Base-by-base conservation (phyloP, 2,888 invertebrate species). In the Flexamia atlantica region DNA sequence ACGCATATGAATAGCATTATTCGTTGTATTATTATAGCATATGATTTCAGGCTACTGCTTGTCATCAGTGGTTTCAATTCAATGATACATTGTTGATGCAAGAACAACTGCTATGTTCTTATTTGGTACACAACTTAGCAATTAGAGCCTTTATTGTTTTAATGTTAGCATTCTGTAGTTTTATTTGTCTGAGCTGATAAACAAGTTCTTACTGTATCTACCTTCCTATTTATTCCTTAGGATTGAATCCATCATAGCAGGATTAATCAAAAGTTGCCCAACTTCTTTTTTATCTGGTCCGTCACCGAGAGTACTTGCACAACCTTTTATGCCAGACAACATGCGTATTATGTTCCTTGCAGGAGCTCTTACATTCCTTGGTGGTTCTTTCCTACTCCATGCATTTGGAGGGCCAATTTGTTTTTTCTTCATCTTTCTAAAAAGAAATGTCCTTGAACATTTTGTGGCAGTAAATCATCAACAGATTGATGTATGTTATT, bases 31-130 rank as follows among this genome's bases (percentile, higher is more conserved):
- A 32, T 85, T 74, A 30, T 60, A 85, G 46, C 64, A 70, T 14
- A 85, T 81, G 4, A 85, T 74, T 83, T 83, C 83, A 5, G 74
- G 85, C 36, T 85, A 83, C 60, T 85, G 76, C 23, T 85, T 85
- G 30, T 40, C 64, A 50, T 50, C 42, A 53, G 81, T 36, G 32
- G 40, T 84, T 36, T 70, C 32, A 70, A 50, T 70, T 14, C 42
- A 50, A 32, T 81, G 32, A 42, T 84, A 82, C 82, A 84, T 86
- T 74, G 82, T 85, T 2, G 85, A 86, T 23, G 82, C 70, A 20
- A 86, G 68, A 53, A 83, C 32, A 0, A 85, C 85, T 28, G 79
- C 76, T 70, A 64, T 84, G 72, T 85, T 85, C 28, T 81, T 32
- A 74, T 85, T 85, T 53, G 83, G 83, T 46, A 80, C 79, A 64